Base-by-base conservation (phyloP, 2,797 vertebrate species). In the Selene dorsalis region DNA sequence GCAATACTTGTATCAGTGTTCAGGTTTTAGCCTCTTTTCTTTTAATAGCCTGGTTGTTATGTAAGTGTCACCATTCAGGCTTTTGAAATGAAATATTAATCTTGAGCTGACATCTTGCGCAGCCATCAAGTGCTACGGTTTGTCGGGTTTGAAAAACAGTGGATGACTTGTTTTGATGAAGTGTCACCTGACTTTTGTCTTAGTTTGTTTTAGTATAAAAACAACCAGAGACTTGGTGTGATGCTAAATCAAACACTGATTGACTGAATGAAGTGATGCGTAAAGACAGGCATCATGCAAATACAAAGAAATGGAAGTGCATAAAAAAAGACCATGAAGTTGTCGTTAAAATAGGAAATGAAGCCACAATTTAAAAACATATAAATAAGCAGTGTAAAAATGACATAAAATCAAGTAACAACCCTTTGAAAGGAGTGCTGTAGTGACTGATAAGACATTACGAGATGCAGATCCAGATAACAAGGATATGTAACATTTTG, bases 31-130 rank as follows among this genome's bases (percentile, higher is more conserved):
- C 30, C 35, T 70, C 11, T 56, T 18, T 62, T 83, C 71, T 86
- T 79, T 79, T 71, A 75, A 76, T 56, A 84, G 63, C 64, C 2
- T 45, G 70, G 22, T 59, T 65, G 64, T 91, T 91, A 91, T 38
- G 12, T 74, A 90, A 89, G 65, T 84, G 83, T 86, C 85, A 84
- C 77, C 80, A 73, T 86, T 90, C 63, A 35, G 45, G 30, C 62
- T 73, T 10, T 43, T 48, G 20, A 58, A 79, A 76, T 88, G 4
- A 88, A 87, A 74, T 83, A 77, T 82, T 85, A 45, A 90, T 85
- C 73, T 73, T 14, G 11, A 73, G 11, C 30, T 60, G 55, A n/a
- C 66, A 56, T 78, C 5, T 39, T 71, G 58, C 74, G 4, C 14
- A 28, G 20, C 39, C n/a, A 55, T 47, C 14, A 48, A 53, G 43